phyloP scores from a whole-genome alignment of 2,888 invertebrate genomes.

The Anarsia innoxiella region DNA sequence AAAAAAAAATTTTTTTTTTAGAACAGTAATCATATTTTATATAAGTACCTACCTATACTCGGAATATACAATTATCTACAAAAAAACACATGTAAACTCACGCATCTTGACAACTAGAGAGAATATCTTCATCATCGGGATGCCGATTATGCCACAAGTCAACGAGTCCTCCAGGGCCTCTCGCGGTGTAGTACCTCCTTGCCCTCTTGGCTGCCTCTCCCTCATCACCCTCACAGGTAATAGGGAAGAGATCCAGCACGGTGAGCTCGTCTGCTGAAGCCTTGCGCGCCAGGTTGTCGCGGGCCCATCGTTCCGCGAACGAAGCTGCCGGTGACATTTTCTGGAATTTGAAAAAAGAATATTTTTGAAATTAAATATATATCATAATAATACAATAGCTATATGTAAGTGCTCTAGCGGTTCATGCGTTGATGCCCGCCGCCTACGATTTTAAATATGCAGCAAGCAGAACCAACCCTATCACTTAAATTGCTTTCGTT shows the following conservation, averaged over 20 bases:
- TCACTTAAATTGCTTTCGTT: too few species aligned
- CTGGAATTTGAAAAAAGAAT: constrained; percentile 25
- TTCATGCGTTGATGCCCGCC: too few species aligned
- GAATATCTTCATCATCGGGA: constrained; percentile 62
- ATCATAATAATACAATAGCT: too few species aligned
- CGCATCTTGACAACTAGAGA: constrained; percentile 68
- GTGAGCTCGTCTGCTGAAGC: constrained; percentile 45
- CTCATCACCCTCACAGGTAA: constrained; percentile 53
- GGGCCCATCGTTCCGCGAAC: constrained; percentile 69
- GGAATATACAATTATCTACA: too few species aligned
- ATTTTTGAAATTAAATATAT: not conserved
- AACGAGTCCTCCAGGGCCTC: constrained; percentile 54
- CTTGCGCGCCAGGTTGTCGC: constrained; percentile 53
- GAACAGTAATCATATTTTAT: too few species aligned
- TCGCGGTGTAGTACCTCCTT: constrained; percentile 51
- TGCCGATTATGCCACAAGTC: constrained; percentile 59
- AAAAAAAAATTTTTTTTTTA: too few species aligned
- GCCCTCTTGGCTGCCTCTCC: constrained; percentile 53
- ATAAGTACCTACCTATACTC: too few species aligned
- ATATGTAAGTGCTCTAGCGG: too few species aligned
- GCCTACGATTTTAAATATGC: too few species aligned
- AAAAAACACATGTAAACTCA: constrained; percentile 29
- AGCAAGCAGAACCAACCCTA: too few species aligned
- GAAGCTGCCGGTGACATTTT: constrained; percentile 66
- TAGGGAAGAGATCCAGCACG: constrained; percentile 45